Percentiles rank a stretch among this genome's conserved stretches.
Evolutionary conservation across 2,113 vertebrate genomes (phyloP).

Genomic region (Podocnemis expansa): DNA sequence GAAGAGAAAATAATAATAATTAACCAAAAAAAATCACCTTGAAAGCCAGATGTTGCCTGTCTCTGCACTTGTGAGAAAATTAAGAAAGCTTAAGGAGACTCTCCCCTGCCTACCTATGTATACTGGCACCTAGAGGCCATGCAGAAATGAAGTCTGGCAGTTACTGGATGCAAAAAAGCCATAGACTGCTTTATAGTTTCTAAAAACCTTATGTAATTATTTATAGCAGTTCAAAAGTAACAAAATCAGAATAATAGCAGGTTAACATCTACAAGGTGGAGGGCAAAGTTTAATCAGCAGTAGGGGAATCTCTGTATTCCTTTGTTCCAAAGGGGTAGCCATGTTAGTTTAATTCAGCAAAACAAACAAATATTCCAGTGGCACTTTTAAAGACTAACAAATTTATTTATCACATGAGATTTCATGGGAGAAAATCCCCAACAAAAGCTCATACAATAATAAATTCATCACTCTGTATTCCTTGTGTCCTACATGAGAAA

Average conservation of each 20-base stretch:
- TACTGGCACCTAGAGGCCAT: background rate
- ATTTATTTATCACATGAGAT: too few species aligned
- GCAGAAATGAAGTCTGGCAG: background rate
- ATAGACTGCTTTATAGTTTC: background rate
- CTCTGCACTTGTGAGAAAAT: background rate
- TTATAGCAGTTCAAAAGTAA: background rate
- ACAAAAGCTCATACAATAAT: too few species aligned
- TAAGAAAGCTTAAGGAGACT: background rate
- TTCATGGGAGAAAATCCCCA: too few species aligned
- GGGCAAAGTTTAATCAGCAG: background rate
- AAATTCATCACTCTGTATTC: too few species aligned
- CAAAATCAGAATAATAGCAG: background rate
- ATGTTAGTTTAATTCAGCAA: too few species aligned
- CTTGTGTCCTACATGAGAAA: too few species aligned
- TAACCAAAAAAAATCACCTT: too few species aligned
- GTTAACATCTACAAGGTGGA: background rate
- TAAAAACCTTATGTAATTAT: background rate
- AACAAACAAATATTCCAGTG: too few species aligned
- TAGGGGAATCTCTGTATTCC: too few species aligned
- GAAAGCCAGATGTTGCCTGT: too few species aligned
- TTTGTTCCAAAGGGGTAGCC: too few species aligned
- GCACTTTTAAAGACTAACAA: too few species aligned
- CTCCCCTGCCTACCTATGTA: rapidly evolving
- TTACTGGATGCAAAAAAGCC: background rate
- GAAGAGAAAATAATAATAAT: background rate